These are phyloP conservation scores for Rhinichthys klamathensis DNA, from an alignment of 2,113 vertebrate genomes.

Conservation along the genomic window DNA sequence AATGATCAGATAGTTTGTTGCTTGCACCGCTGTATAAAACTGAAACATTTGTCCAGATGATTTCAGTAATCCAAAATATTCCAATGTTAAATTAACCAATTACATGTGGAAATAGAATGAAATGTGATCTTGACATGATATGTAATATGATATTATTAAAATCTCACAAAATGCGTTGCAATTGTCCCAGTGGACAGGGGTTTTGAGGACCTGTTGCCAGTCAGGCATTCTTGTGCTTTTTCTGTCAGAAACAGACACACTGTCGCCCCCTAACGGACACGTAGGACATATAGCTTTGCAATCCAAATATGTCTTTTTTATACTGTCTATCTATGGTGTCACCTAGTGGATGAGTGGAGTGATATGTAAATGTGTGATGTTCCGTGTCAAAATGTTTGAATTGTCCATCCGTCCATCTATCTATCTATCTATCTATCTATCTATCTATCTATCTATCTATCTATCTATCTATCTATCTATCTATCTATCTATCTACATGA, in stretches of 20 bases:
- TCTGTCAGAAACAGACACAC: background rate
- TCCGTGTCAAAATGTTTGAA: background rate
- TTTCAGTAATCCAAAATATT: background rate
- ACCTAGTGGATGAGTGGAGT: conserved; percentile 77
- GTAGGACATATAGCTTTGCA: conserved; percentile 58
- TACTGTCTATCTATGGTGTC: conserved; percentile 63
- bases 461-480: conserved; percentile 2
- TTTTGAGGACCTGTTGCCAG: conserved; percentile 1
- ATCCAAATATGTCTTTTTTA: conserved; percentile 66
- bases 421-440: background rate
- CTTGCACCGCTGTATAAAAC: background rate
- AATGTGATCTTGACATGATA: background rate
- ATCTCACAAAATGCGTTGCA: background rate
- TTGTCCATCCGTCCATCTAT: too few relatives aligned
- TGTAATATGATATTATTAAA: background rate
- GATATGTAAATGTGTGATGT: background rate
- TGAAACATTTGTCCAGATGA: background rate
- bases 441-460: background rate
- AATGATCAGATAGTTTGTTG: background rate
- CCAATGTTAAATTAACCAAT: background rate
- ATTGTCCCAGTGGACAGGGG: background rate
- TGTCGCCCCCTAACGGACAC: conserved; percentile 22
- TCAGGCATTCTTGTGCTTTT: background rate
- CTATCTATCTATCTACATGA: background rate
- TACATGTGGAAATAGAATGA: background rate